A percentile compares a stretch with the other conserved stretches of the same genome.
Conservation (phyloP, 2,113 vertebrate genomes). For the Sigmodon hispidus region DNA sequence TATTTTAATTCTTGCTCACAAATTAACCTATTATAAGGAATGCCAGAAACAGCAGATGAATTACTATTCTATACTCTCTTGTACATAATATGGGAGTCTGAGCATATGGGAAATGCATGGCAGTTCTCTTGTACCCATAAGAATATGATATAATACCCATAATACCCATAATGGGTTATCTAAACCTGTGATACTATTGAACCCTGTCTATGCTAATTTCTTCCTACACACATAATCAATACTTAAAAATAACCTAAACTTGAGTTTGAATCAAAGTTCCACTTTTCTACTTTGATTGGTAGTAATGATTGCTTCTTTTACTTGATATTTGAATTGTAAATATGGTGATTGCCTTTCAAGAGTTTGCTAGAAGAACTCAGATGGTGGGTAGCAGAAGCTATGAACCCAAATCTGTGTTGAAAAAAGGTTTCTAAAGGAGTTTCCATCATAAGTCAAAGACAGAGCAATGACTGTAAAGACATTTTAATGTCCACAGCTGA, state of each 20-base stretch:
- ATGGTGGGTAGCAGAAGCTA: neutral
- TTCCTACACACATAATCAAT: neutral
- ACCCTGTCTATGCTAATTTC: neutral
- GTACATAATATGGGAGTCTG: neutral
- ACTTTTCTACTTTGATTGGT: conserved; percentile 49
- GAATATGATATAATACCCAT: too few species aligned
- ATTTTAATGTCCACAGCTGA: neutral
- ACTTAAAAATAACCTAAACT: neutral
- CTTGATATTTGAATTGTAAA: neutral
- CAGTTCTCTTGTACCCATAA: neutral
- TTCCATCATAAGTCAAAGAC: neutral
- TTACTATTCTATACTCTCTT: neutral
- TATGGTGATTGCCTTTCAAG: neutral
- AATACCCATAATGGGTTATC: too few species aligned
- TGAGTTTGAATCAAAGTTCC: conserved; percentile 16
- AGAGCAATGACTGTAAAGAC: neutral
- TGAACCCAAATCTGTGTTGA: neutral
- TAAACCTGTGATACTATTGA: neutral
- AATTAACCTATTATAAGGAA: neutral
- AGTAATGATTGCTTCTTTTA: conserved; percentile 61
- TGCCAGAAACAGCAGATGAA: neutral
- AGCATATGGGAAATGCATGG: neutral
- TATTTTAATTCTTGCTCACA: neutral
- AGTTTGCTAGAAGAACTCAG: neutral
- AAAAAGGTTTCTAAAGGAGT: neutral